Base-by-base conservation (phyloP, 2,888 invertebrate species). In the Galerucella pusilla region DNA sequence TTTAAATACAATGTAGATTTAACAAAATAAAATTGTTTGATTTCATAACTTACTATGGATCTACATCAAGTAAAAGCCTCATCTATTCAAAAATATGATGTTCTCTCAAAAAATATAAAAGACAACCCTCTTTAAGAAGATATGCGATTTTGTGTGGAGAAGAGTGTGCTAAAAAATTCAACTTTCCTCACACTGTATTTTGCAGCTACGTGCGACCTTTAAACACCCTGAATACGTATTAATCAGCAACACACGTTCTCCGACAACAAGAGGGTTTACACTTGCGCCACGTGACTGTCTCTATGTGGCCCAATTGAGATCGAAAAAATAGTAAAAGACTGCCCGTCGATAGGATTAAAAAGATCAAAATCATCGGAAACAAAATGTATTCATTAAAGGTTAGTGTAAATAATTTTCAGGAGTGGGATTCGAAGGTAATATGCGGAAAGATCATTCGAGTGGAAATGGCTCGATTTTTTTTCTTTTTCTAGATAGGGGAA, bases 371-470 rank as follows among this genome's bases (percentile, higher is more conserved):
- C 71, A 57, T 25, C 16, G 65, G 49, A 66, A 70, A 65, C 64
- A 66, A 68, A 75, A 77, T 76, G 72, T 65, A 42, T 64, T 74
- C 77, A 72, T 77, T 77, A 77, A 70, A 68, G 67, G 74, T 77
- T 70, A 72, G 66, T 72, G 71, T 76, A 76, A 77, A 74, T 74
- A 77, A 70, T 70, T 64, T 60, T 61, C 57, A 54, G 61, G 69
- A 74, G 68, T 71, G 57, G 68, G 45, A 65, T 71, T 76, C 61
- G 59, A 66, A 54, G 71, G 68, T 71, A 76, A 76, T 71, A 61
- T 6, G 75, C 68, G 75, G 71, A 75, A 75, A 66, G 57, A 49
- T 71, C 28, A 71, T 35, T 70, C 49, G 16, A 61, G 28, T 70
- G 52, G 70, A 70, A 70, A 49, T 20, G 9, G 57, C 25, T 49